These are phyloP conservation scores for Bradypodion ventrale DNA, from an alignment of 2,797 vertebrate species.

Conservation along the genomic window DNA sequence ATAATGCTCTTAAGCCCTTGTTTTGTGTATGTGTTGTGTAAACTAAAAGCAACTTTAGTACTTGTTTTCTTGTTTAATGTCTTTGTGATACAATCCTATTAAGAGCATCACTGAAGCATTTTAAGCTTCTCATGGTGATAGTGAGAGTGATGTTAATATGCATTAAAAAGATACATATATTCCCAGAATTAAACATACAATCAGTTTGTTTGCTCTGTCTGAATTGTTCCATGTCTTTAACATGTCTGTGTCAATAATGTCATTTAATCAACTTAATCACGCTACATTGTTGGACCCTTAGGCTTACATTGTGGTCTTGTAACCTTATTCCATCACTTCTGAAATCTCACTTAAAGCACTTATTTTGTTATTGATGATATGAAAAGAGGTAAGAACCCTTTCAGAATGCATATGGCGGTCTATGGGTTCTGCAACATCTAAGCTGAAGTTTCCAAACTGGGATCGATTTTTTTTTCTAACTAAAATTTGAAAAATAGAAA, in stretches of 20 bases:
- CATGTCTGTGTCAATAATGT: slow-evolving; percentile 3
- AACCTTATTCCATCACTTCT: slow-evolving; percentile 42
- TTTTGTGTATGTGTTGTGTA: neutral
- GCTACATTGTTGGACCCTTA: slow-evolving; percentile 1
- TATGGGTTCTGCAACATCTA: slow-evolving; percentile 16
- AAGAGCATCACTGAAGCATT: neutral
- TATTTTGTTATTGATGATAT: neutral
- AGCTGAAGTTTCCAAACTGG: slow-evolving; percentile 16
- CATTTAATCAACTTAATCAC: slow-evolving; percentile 37
- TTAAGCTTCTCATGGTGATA: slow-evolving; percentile 21
- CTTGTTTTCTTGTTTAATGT: neutral
- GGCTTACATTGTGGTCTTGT: slow-evolving; percentile 27
- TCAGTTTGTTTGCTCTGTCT: neutral
- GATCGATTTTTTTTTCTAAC: neutral
- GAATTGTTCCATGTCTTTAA: slow-evolving; percentile 34
- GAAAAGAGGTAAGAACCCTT: slow-evolving; percentile 22
- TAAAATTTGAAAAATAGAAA: neutral
- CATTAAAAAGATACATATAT: neutral
- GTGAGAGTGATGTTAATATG: neutral
- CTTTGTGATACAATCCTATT: neutral
- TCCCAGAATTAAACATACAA: neutral
- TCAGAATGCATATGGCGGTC: neutral
- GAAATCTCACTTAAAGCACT: slow-evolving; percentile 34
- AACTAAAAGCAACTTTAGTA: neutral
- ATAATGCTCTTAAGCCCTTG: neutral